Percentiles rank a stretch among this genome's conserved stretches.
These are phyloP conservation scores for Panthera leo DNA, from an alignment of 2,113 vertebrate genomes.

Conservation along the genomic window DNA sequence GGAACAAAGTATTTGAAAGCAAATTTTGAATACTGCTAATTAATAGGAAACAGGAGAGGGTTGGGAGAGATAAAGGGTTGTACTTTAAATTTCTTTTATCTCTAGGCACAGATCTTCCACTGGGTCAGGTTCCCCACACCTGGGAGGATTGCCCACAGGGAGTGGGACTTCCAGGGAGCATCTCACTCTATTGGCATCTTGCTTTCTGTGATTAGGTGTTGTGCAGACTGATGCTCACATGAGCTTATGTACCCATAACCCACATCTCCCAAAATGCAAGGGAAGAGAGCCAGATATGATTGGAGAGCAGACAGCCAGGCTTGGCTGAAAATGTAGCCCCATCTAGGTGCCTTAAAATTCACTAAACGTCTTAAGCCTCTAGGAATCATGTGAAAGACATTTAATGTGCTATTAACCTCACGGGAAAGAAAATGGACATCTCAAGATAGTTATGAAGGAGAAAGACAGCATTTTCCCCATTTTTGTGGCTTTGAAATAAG, in stretches of 20 bases:
- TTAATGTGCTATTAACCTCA: neutral
- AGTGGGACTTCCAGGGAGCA: neutral
- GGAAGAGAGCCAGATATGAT: neutral
- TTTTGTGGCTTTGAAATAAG: constrained; percentile 33
- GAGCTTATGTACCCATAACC: neutral
- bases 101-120: neutral
- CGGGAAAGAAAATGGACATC: neutral
- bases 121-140: neutral
- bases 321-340: neutral
- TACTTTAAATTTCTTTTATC: neutral
- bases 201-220: neutral
- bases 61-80: neutral
- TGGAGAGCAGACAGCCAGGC: neutral
- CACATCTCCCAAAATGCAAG: neutral
- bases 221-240: neutral
- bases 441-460: neutral
- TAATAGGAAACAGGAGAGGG: neutral
- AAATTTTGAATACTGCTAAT: neutral
- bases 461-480: neutral
- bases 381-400: neutral
- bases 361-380: neutral
- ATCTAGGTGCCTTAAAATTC: neutral
- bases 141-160: neutral
- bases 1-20: neutral
- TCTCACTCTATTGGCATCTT: neutral